Evolutionary conservation across 2,113 vertebrate species (phyloP), one percentile per base, ranked within the genome.

Genomic region (Ranitomeya imitator): DNA sequence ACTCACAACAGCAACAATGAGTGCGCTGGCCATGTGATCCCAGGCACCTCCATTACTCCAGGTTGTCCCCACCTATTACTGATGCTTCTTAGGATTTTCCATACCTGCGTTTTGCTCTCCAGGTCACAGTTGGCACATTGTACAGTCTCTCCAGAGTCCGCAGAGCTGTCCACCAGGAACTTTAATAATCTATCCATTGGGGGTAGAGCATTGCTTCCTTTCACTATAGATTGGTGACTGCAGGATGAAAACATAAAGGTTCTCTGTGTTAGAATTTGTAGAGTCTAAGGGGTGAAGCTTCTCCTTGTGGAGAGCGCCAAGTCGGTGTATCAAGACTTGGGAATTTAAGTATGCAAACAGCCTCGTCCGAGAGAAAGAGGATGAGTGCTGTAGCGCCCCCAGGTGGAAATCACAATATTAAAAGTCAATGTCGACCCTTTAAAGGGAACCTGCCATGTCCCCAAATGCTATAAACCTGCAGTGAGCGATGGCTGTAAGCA

Each of bases 111-210:
- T n/a, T 1, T 4, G 31, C 8, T 10, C 89, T 97, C 94, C 88
- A 94, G 91, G 92, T 99, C 97, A 13, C 97, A 99, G 94, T 98
- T 99, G 85, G 98, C 97, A 67, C 98, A 99, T 88, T 94, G 95
- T n/a, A 95, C 95, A 0, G 92, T 92, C 91, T 98, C 96, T 74
- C 96, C 95, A 0, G 91, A 3, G 0, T 97, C 97, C 0, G 94
- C 93, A 0, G 96, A 97, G 89, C 95, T 97, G 92, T 98, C 97
- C 88, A 99, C 96, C 88, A 98, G 94, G 92, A 99, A 98, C 93
- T 96, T 97, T 61, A 99, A 93, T 69, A 99, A 95, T 16, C 95
- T 95, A 90, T 98, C 98, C 87, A 97, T 96, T 0, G 96, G 96
- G 0, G 97, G 97, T 11, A 98, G 95, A 6, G 94, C 94, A 0